Base-by-base conservation (phyloP, 2,888 invertebrate genomes). In the Hypercompe scribonia region DNA sequence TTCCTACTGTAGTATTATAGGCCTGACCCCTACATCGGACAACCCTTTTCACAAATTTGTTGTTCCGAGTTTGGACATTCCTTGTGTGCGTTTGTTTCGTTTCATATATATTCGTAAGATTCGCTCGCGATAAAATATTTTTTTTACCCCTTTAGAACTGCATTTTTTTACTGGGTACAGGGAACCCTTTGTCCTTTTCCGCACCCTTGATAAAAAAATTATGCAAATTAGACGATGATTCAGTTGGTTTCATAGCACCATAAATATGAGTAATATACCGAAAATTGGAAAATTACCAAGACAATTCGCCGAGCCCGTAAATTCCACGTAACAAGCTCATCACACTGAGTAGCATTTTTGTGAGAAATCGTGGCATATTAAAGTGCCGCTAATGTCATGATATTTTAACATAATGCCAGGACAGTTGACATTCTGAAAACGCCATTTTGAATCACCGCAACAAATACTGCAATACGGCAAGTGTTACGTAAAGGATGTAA, bases 371-470 rank as follows among this genome's bases (percentile, higher is more conserved):
- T 61, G 61, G 61, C 42, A 28, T 73, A 66, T 79, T 67, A 65
- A 78, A 87, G 85, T 81, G 36, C n/a, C 39, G 36, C 5, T 66
- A 64, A 74, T 71, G 86, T 79, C 89, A 78, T 78, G 91, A 73
- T 88, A 91, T 91, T 91, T 77, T 8, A 78, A 64, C 69, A 80
- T 69, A 90, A 90, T 90, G 90, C 75, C 90, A 89, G 81, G 80
- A 85, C 84, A 87, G 87, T 86, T 91, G 91, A 91, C 91, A 91
- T 91, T 91, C 82, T 74, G 67, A 86, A 86, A 80, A 65, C 85
- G 79, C 81, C 77, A 80, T 83, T 84, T 82, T 64, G 75, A 68
- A 70, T 76, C 66, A 42, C 73, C 73, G 76, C 75, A 78, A 61
- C 33, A 21, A 3, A 36, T 68, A 77, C 83, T 83, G 81, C 83